Evolutionary conservation across 2,888 invertebrate species (phyloP).

Genomic region (Rotaria sp.): DNA sequence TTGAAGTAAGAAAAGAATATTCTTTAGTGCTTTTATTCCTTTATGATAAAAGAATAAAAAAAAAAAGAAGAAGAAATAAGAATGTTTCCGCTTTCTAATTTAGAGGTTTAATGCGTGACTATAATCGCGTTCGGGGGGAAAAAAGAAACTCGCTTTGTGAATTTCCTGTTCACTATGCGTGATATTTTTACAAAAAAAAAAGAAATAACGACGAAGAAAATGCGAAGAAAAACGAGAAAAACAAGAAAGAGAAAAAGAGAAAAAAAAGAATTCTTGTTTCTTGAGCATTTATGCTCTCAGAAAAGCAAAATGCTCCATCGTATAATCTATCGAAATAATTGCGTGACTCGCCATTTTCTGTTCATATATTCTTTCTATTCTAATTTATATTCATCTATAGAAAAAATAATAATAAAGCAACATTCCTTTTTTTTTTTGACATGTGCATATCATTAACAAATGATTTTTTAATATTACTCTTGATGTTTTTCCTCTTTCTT

Average conservation of each 20-base stretch:
- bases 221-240: neutral
- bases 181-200: neutral
- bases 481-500: too few species aligned
- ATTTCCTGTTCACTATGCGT: neutral
- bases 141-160: neutral
- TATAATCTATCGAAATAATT: slow-evolving; percentile 1
- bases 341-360: neutral
- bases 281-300: neutral
- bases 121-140: neutral
- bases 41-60: neutral
- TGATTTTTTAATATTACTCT: neutral
- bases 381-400: neutral
- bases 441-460: neutral
- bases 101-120: neutral
- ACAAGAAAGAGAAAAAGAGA: neutral
- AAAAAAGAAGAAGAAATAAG: neutral
- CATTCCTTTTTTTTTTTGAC: neutral
- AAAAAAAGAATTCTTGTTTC: neutral
- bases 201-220: neutral
- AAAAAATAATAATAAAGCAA: neutral
- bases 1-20: slow-evolving; percentile 28
- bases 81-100: neutral
- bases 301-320: neutral
- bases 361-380: neutral
- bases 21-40: neutral